Evolutionary conservation across 2,797 vertebrate genomes (phyloP), one percentile per base, ranked within the genome.

Genomic region (Cossypha dichroa): DNA sequence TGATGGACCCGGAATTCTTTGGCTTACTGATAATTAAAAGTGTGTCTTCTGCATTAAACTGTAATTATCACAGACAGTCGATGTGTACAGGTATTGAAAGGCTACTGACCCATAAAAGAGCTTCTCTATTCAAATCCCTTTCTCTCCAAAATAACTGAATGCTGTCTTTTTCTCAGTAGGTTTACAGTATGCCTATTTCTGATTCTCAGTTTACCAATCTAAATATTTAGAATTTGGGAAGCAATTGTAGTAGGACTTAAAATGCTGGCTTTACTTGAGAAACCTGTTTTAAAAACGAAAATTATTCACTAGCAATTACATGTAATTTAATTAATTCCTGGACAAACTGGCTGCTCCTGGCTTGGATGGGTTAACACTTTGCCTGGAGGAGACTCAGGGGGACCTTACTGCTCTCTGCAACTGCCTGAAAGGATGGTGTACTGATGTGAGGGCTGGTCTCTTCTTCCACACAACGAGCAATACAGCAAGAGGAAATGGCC

Each of bases 51-150:
- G 45, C 45, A 90, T 31, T 86, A 46, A 79, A 69, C 63, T 84
- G 58, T 77, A 67, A 94, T 83, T 87, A 88, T 78, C 5, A 5
- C 36, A 92, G 45, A 73, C 33, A 94, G 75, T 72, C 60, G 59
- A 69, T 29, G 11, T 46, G 23, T 48, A 68, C 76, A 82, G 54
- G 62, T 90, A 59, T 52, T 76, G 85, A 82, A 92, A 85, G 52
- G 66, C 23, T 85, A 92, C 46, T 63, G 51, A 93, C 28, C 74
- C 83, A 69, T n/a, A 84, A 77, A 72, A 80, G 10, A 84, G 56
- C 41, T 63, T 86, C n/a, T 63, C 77, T 52, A 85, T 51, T 72
- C 34, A 88, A 90, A 94, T 79, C 17, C 13, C 18, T 49, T 68
- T 79, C 33, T 76, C 25, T 68, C 55, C 41, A 43, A 12, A 13